A percentile compares a stretch with the other conserved stretches of the same genome.
Conservation (phyloP, 1,140 invertebrate species). For the Drosophila funebris region DNA sequence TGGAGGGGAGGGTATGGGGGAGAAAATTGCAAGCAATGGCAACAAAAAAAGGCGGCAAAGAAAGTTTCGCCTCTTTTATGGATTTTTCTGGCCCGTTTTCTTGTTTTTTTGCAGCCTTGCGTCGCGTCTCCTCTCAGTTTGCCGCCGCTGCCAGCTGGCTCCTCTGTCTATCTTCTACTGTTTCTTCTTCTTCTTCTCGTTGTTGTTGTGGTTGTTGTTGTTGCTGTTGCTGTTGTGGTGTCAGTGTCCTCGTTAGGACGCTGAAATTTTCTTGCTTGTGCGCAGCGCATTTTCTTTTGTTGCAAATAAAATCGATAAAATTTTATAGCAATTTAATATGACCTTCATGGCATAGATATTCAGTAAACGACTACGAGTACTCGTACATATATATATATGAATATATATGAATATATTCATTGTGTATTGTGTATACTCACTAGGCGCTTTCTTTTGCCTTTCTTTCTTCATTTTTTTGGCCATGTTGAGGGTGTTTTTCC, state of each 20-base stretch:
- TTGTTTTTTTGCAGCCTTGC: slow-evolving; percentile 14
- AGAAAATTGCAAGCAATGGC: slow-evolving; percentile 7
- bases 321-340: slow-evolving; percentile 84
- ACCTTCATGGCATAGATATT: slow-evolving; percentile 82
- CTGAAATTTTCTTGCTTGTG: slow-evolving; percentile 69
- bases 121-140: slow-evolving; percentile 1
- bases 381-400: slow-evolving; percentile 18
- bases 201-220: slow-evolving; percentile 8
- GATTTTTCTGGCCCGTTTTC: slow-evolving; percentile 67
- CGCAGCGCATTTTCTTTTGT: slow-evolving; percentile 81
- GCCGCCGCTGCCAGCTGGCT: slow-evolving; percentile 35
- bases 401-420: slow-evolving; percentile 37
- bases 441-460: slow-evolving; percentile 51
- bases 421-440: slow-evolving; percentile 49
- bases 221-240: slow-evolving; percentile 54
- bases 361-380: slow-evolving; percentile 27
- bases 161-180: background rate
- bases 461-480: slow-evolving; percentile 29
- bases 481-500: slow-evolving; percentile 64
- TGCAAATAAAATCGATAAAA: slow-evolving; percentile 83
- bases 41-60: slow-evolving; percentile 34
- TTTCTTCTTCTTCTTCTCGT: slow-evolving; percentile 1
- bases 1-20: background rate
- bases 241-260: slow-evolving; percentile 81
- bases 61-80: slow-evolving; percentile 76